These are phyloP conservation scores for Drosophila oshimai DNA, from an alignment of 1,140 invertebrate genomes.

Conservation along the genomic window DNA sequence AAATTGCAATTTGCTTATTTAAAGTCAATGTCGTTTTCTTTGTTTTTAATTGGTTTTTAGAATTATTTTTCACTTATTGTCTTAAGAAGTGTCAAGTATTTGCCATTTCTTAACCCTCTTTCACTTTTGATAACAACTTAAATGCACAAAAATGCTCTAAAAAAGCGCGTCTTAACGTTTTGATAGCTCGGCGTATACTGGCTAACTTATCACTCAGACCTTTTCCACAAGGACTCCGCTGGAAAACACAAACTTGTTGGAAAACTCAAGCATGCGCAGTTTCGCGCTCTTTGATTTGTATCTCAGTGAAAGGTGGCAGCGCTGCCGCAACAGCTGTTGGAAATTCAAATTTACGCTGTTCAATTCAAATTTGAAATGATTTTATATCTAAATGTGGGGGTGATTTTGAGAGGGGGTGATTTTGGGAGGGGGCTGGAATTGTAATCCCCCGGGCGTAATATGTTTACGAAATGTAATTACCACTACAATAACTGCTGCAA, in stretches of 20 bases:
- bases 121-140: not conserved
- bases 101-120: not conserved
- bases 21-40: not conserved
- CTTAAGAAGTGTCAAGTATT: not conserved
- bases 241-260: slow-evolving; percentile 48
- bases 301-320: slow-evolving; percentile 48
- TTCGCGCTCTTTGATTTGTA: slow-evolving; percentile 14
- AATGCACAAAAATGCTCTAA: not conserved
- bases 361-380: slow-evolving; percentile 46
- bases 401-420: not conserved
- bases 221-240: slow-evolving; percentile 39
- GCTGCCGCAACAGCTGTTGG: slow-evolving; percentile 42
- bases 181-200: slow-evolving; percentile 73
- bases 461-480: slow-evolving; percentile 65
- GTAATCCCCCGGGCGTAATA: slow-evolving; percentile 51
- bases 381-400: not conserved
- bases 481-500: slow-evolving; percentile 44
- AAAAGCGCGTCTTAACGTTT: slow-evolving; percentile 43
- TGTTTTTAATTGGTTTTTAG: not conserved
- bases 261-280: slow-evolving; percentile 53
- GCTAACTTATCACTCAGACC: slow-evolving; percentile 14
- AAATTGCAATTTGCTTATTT: not conserved
- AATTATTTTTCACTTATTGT: not conserved
- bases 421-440: not conserved
- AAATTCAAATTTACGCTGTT: no score